phyloP scores from a whole-genome alignment of 2,888 invertebrate genomes.

The Tromatobia lineatoria region DNA sequence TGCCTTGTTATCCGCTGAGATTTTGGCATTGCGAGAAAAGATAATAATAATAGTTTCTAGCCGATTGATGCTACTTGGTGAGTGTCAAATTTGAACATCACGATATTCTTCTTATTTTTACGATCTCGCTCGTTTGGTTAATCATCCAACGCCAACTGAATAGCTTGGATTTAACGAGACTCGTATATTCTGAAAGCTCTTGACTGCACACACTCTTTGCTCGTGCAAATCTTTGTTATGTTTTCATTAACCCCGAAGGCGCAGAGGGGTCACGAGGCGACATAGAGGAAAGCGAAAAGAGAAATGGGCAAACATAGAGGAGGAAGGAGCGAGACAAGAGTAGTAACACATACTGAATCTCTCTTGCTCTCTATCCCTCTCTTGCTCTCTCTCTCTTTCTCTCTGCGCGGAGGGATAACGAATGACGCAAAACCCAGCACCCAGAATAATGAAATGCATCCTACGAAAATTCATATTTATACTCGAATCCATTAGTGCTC shows the following conservation, averaged over 20 bases:
- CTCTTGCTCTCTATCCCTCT: not conserved
- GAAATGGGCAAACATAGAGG: conserved; percentile 35
- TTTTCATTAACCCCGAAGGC: conserved; percentile 77
- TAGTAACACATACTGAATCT: conserved; percentile 13
- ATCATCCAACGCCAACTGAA: conserved; percentile 34
- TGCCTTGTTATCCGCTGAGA: not conserved
- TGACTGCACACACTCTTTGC: conserved; percentile 12
- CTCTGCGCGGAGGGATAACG: conserved; percentile 46
- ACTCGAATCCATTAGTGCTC: conserved; percentile 75
- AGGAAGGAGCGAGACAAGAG: conserved; percentile 32
- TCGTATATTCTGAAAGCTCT: not conserved
- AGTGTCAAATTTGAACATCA: not conserved
- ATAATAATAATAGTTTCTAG: conserved; percentile 1
- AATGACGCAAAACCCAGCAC: conserved; percentile 60
- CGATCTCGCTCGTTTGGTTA: conserved; percentile 19
- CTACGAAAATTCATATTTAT: conserved; percentile 78
- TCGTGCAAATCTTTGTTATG: conserved; percentile 77
- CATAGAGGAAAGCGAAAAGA: conserved; percentile 31
- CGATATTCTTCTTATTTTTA: not conserved
- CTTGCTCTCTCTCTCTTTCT: not conserved
- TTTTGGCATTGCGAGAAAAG: not conserved
- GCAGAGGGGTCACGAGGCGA: conserved; percentile 64
- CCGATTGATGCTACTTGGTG: not conserved
- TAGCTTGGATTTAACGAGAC: not conserved
- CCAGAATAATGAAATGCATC: conserved; percentile 78